These are phyloP conservation scores for Diplosoma virens DNA, from an alignment of 23 tunicate genomes.

Conservation along the genomic window DNA sequence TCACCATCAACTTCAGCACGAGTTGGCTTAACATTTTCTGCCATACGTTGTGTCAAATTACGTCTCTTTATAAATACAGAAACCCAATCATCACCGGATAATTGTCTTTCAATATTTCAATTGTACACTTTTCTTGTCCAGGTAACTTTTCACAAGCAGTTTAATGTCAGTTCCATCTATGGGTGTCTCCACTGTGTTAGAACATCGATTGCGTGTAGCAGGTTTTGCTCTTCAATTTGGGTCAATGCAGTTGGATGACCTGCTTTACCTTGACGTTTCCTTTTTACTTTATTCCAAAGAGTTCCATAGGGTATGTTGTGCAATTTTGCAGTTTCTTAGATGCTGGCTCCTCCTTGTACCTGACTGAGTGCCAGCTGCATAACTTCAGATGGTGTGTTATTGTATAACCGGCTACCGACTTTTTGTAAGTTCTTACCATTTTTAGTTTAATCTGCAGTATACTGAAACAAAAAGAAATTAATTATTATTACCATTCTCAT, in stretches of 20 bases:
- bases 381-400: not conserved
- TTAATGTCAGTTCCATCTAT: slow-evolving; percentile 2
- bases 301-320: slow-evolving; percentile 39
- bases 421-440: no score
- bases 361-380: not conserved
- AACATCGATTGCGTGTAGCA: not conserved
- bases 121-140: slow-evolving; percentile 14
- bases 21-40: slow-evolving; percentile 11
- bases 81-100: slow-evolving; percentile 21
- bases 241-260: slow-evolving; percentile 12
- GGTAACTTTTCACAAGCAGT: slow-evolving; percentile 11
- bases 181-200: slow-evolving; percentile 7
- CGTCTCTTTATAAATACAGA: not conserved
- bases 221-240: slow-evolving; percentile 13
- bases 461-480: no score
- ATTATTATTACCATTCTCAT: no score
- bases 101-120: no score
- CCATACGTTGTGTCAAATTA: slow-evolving; percentile 7
- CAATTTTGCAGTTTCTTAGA: not conserved
- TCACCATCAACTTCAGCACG: not conserved
- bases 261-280: slow-evolving; percentile 11
- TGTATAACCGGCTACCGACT: slow-evolving; percentile 16
- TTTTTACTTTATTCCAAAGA: slow-evolving; percentile 10
- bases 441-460: no score
- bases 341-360: slow-evolving; percentile 8